Evolutionary conservation across 2,113 vertebrate genomes (phyloP).

Genomic region (Dromas ardeola): DNA sequence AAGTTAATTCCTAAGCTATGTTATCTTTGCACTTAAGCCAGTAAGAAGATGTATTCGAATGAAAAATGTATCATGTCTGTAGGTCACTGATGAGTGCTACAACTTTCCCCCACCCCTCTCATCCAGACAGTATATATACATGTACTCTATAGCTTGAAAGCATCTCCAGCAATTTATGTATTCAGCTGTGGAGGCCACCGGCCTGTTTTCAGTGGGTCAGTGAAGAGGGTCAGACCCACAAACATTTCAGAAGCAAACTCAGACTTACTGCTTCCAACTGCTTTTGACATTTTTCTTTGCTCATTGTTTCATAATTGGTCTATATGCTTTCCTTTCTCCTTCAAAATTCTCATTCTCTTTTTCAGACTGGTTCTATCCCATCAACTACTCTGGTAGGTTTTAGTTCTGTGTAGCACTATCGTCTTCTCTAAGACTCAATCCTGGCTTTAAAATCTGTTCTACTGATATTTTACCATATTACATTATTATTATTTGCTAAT

Average conservation of each 20-base stretch:
- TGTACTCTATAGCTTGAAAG: background rate
- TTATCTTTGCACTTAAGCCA: background rate
- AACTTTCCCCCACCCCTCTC: background rate
- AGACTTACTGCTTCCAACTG: background rate
- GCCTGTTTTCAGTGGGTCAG: background rate
- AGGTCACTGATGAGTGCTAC: background rate
- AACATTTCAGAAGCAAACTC: background rate
- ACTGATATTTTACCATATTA: background rate
- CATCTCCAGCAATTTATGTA: background rate
- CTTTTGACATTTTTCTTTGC: background rate
- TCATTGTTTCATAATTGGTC: background rate
- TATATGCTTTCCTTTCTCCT: background rate
- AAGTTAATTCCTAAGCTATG: background rate
- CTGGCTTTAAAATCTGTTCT: background rate
- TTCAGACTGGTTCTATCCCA: background rate
- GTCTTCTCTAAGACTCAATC: background rate
- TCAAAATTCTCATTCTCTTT: background rate
- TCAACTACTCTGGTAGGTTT: background rate
- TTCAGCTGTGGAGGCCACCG: background rate
- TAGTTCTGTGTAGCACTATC: background rate
- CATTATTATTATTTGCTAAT: background rate
- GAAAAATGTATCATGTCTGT: background rate
- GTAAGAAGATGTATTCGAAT: background rate
- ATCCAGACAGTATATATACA: background rate
- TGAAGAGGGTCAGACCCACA: background rate